Evolutionary conservation across 2,888 invertebrate species (phyloP).

Genomic region (Tipula lateralis): DNA sequence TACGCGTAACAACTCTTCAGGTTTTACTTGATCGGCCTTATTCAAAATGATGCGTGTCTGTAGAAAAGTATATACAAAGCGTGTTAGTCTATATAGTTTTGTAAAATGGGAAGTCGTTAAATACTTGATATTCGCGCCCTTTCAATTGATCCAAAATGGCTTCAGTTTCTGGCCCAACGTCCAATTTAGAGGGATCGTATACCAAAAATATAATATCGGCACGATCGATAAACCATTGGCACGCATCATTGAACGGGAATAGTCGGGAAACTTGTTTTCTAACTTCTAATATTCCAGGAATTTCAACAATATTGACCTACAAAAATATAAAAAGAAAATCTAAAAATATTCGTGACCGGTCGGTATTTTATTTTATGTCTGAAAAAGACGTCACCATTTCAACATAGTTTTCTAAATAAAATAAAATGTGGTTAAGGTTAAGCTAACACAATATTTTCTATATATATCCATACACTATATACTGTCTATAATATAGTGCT

Average conservation of each 20-base stretch:
- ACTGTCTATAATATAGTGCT: no score
- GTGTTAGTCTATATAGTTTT: neutral
- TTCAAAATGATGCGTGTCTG: conserved; percentile 82
- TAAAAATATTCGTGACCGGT: neutral
- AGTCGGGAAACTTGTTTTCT: conserved; percentile 87
- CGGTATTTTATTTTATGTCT: neutral
- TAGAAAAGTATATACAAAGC: neutral
- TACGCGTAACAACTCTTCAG: conserved; percentile 87
- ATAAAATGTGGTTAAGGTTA: neutral
- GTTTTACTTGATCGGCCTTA: conserved; percentile 89
- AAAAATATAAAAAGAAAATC: conserved; percentile 20
- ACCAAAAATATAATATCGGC: conserved; percentile 93
- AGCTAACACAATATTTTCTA: neutral
- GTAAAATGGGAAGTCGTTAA: no score
- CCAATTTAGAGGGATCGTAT: conserved; percentile 91
- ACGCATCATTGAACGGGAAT: conserved; percentile 93
- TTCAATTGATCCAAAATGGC: conserved; percentile 91
- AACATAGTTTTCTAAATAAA: neutral
- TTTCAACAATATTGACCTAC: conserved; percentile 92
- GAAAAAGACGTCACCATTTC: neutral
- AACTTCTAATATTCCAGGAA: conserved; percentile 91
- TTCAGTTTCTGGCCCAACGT: conserved; percentile 92
- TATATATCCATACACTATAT: neutral
- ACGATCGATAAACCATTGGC: conserved; percentile 95
- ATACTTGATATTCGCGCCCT: conserved; percentile 77